Conservation (phyloP, 2,888 invertebrate species). For the Meteorus cinctellus region DNA sequence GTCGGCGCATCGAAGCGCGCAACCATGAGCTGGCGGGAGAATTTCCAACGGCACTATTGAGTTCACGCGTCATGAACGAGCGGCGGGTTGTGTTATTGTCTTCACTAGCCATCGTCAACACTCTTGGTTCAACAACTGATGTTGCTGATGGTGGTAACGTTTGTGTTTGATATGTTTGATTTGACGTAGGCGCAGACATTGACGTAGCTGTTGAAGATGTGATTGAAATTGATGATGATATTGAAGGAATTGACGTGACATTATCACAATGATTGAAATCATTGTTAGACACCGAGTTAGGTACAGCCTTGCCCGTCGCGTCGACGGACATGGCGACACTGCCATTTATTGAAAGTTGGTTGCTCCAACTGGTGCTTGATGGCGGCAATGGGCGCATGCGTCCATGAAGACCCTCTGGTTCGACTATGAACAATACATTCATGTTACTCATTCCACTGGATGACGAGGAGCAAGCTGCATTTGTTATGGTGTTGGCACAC, state of each 20-base stretch:
- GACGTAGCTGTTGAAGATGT: conserved; percentile 20
- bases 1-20: conserved; percentile 76
- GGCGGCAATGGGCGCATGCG: conserved; percentile 26
- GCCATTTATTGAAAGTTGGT: conserved; percentile 58
- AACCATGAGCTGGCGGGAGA: conserved; percentile 73
- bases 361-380: conserved; percentile 48
- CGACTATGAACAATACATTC: conserved; percentile 1
- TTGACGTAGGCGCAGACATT: conserved; percentile 12
- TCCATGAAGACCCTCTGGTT: conserved; percentile 1
- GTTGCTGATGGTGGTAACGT: conserved; percentile 40
- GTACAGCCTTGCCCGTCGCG: conserved; percentile 65
- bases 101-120: conserved; percentile 39
- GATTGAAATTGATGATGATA: conserved; percentile 20
- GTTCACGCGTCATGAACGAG: conserved; percentile 40
- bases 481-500: conserved; percentile 24
- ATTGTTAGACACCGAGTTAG: conserved; percentile 35
- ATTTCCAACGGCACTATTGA: conserved; percentile 50
- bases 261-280: conserved; percentile 48
- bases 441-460: background rate
- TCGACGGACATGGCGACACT: conserved; percentile 72
- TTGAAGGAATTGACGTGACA: conserved; percentile 40
- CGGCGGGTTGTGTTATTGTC: conserved; percentile 42
- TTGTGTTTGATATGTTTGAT: conserved; percentile 36
- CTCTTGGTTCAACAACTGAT: conserved; percentile 55
- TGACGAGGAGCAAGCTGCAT: conserved; percentile 3